A percentile compares a stretch with the other conserved stretches of the same genome.
Conservation (phyloP, 2,113 vertebrate genomes). For the Megaptera novaeangliae region DNA sequence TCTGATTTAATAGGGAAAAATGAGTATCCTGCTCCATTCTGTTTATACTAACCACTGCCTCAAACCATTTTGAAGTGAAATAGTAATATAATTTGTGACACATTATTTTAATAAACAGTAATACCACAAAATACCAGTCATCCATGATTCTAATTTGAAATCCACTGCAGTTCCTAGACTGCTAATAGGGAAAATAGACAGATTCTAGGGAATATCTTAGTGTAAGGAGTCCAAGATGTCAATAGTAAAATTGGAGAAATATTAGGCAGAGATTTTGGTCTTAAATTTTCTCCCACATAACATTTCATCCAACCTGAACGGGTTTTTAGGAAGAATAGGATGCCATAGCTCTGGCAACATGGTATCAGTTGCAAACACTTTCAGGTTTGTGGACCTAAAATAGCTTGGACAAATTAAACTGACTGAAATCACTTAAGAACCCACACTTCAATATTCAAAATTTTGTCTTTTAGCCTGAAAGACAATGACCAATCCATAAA, state of each 20-base stretch:
- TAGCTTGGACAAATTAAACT: not conserved
- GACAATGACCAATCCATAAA: not conserved
- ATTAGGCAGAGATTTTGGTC: not conserved
- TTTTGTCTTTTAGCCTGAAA: conserved; percentile 20
- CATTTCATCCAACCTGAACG: not conserved
- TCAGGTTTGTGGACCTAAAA: not conserved
- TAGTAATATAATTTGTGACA: not conserved
- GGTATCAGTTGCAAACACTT: not conserved
- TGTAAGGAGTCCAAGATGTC: not conserved
- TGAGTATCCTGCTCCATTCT: not conserved
- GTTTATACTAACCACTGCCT: not conserved
- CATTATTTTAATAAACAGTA: conserved; percentile 13
- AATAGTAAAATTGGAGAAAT: not conserved
- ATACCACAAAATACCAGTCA: not conserved
- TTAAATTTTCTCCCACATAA: not conserved
- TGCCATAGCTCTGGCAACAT: not conserved
- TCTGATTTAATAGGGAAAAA: not conserved
- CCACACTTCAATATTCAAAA: not conserved
- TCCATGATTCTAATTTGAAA: not conserved
- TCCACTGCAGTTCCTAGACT: not conserved
- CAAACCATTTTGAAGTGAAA: not conserved
- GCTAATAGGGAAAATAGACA: not conserved
- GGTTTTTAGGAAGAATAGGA: not conserved
- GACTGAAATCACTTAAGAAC: not conserved
- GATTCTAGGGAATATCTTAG: not conserved